Evolutionary conservation across 2,888 invertebrate species (phyloP), one percentile per base, ranked within the genome.

Genomic region (Patella depressa): DNA sequence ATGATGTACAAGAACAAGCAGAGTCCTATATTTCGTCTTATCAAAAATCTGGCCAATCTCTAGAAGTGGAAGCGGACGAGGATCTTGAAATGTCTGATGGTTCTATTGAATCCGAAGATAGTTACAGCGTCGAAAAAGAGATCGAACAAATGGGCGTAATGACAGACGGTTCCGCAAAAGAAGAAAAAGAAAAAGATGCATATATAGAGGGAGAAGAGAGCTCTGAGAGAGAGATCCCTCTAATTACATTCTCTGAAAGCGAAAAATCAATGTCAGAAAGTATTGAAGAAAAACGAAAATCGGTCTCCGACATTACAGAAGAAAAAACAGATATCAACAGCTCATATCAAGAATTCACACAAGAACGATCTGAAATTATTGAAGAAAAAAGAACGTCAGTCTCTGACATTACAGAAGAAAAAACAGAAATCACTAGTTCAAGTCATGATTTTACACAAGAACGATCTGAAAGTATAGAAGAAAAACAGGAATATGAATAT

Each of bases 401-500:
- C 74, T 73, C 72, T 65, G 45, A 70, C 1, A 59, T 65, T 70
- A 69, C 69, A 19, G 59, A 55, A 17, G 69, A 73, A 53, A 65
- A 15, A 12, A 19, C 19, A 24, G 65, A 65, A 14, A 4, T 24
- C 19, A 15, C 24, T 12, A 24, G 24, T 24, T 24, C 19, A 12
- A 24, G 11, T 12, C 45, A 45, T 72, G 71, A 53, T 69, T 72
- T 72, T 74, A 79, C n/a, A 54, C 14, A 19, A 71, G 34, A 17
- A 14, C 69, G 4, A 74, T 24, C 12, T 70, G 77, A 72, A 69
- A 78, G 73, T 65, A 65, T 55, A 65, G 75, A 75, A 57, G 57
- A 57, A 24, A 76, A 73, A 54, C 70, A 72, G 45, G 77, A 76
- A 55, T 77, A 79, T 74, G 79, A 79, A 59, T 72, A 76, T 15